phyloP scores from a whole-genome alignment of 2,797 vertebrate species.

The Zalophus californianus region DNA sequence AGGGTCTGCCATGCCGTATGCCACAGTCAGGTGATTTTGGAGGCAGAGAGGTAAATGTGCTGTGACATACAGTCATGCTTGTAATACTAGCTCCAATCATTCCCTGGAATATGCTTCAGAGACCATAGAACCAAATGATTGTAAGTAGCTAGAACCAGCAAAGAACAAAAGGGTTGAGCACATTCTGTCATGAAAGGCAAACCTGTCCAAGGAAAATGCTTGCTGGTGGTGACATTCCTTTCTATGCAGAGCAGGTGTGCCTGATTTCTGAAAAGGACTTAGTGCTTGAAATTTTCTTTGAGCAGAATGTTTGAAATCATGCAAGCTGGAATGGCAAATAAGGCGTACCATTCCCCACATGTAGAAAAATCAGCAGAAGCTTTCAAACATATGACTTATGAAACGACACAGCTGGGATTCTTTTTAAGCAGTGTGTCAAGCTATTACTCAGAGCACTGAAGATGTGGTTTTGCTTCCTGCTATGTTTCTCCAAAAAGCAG shows the following conservation, averaged over 20 bases:
- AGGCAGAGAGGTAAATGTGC: too few relatives aligned
- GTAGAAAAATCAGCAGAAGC: slow-evolving; percentile 71
- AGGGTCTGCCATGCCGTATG: rapidly evolving
- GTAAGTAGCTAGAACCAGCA: rapidly evolving
- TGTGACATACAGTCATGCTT: background rate
- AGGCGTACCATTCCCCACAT: slow-evolving; percentile 56
- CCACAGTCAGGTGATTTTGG: background rate
- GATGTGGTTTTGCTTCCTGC: slow-evolving; percentile 61
- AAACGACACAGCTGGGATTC: slow-evolving; percentile 65
- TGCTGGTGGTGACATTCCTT: background rate
- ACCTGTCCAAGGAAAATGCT: background rate
- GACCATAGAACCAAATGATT: rapidly evolving
- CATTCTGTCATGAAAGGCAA: background rate
- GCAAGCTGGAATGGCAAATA: slow-evolving; percentile 58
- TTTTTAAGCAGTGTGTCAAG: slow-evolving; percentile 37
- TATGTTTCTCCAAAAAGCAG: slow-evolving; percentile 21
- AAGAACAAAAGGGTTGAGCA: background rate
- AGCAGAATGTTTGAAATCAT: slow-evolving; percentile 61
- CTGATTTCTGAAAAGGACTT: slow-evolving; percentile 50
- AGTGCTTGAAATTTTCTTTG: slow-evolving; percentile 65
- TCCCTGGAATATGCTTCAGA: background rate
- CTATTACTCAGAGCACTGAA: slow-evolving; percentile 65
- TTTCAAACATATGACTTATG: slow-evolving; percentile 63
- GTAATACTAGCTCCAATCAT: rapidly evolving
- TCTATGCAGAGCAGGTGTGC: background rate